Evolutionary conservation across 2,888 invertebrate species (phyloP), one percentile per base, ranked within the genome.

Genomic region (Plebejus melissa): DNA sequence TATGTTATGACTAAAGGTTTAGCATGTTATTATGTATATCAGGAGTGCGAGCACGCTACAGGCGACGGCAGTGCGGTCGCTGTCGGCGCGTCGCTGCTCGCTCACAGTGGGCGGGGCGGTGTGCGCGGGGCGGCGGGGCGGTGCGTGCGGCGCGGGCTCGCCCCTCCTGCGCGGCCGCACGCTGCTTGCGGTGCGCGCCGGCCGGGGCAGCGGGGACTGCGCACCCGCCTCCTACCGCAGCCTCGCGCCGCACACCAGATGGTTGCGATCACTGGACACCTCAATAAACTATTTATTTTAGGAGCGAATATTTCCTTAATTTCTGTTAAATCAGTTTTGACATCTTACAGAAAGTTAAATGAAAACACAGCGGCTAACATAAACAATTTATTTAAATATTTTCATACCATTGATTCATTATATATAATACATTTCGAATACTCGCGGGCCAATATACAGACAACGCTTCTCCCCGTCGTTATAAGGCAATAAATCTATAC

Each of bases 371-470:
- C 91, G 91, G 88, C 89, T 85, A 91, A 90, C 91, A 84, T 90
- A 90, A 91, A 90, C 90, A 90, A 86, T 91, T 90, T 91, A 91
- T 90, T 91, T 89, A 88, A 90, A 90, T 90, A 90, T 89, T 83
- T 84, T 87, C 85, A 86, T 87, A 84, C 81, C 82, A 86, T 87
- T 86, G 86, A 91, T 88, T 82, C 72, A 72, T 50, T 72, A 75
- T 69, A 85, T 89, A 90, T 89, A 88, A 88, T 90, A 91, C 90
- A 91, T 84, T 84, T 83, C 82, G 81, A 88, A 86, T 85, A 85
- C 81, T 77, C 76, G 78, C 74, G 77, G 77, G 74, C 80, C 78
- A 82, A 82, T 83, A 84, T 83, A 83, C 85, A 84, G 80, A 86
- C 82, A 84, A 76, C 76, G 76, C 32, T 70, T 13, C 76, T 50